Conservation (phyloP, 2,113 vertebrate genomes). For the Galeopterus variegatus region DNA sequence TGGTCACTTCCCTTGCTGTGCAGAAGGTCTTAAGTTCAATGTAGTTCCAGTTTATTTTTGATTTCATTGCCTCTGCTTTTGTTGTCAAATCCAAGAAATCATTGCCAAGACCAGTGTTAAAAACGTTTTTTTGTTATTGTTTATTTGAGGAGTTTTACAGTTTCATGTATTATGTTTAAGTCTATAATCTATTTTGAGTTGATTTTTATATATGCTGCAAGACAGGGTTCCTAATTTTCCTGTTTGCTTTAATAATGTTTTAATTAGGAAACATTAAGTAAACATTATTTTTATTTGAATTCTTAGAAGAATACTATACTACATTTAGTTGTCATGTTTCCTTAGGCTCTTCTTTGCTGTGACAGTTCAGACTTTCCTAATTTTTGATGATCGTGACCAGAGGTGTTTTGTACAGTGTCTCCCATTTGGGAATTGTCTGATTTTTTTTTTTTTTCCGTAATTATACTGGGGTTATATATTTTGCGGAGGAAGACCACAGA, state of each 20-base stretch:
- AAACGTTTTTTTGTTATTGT: no score
- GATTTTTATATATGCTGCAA: no score
- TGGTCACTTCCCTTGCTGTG: not conserved
- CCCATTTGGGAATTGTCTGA: not conserved
- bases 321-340: not conserved
- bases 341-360: not conserved
- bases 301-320: not conserved
- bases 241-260: not conserved
- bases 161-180: no score
- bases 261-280: conserved; percentile 8
- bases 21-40: no score
- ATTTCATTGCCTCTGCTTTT: no score
- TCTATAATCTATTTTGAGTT: no score
- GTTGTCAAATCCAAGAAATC: no score
- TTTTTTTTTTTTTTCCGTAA: not conserved
- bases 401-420: not conserved
- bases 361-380: not conserved
- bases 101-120: no score
- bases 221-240: not conserved
- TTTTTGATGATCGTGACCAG: not conserved
- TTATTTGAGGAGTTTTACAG: no score
- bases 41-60: no score
- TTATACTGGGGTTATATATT: no score
- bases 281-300: not conserved
- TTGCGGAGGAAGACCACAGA: no score